Percentiles rank a stretch among this genome's conserved stretches.
These are phyloP conservation scores for Vanessa cardui DNA, from an alignment of 2,888 invertebrate genomes.

Conservation along the genomic window DNA sequence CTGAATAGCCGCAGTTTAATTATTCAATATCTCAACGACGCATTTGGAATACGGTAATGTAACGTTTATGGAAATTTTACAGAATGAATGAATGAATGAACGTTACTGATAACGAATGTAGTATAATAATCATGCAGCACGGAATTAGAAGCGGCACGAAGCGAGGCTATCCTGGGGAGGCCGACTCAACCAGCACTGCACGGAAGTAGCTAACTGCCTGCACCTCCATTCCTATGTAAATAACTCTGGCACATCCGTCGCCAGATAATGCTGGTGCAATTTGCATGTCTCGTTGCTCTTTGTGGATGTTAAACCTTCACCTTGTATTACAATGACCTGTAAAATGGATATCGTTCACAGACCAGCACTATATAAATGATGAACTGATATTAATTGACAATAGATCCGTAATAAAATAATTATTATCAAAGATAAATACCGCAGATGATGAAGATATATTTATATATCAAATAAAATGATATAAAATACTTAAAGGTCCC, in stretches of 20 bases:
- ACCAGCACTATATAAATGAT: constrained; percentile 57
- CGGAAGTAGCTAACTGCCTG: constrained; percentile 67
- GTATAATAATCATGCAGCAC: constrained; percentile 54
- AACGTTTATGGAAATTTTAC: constrained; percentile 73
- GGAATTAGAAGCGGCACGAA: constrained; percentile 39
- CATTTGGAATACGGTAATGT: constrained; percentile 51
- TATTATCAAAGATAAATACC: constrained; percentile 48
- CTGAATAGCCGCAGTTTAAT: not conserved
- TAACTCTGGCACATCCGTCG: constrained; percentile 64
- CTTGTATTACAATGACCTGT: constrained; percentile 46
- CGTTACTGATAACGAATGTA: constrained; percentile 64
- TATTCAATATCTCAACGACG: constrained; percentile 21
- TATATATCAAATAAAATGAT: not conserved
- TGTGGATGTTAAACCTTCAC: constrained; percentile 55
- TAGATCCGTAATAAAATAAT: constrained; percentile 62
- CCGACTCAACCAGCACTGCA: constrained; percentile 47
- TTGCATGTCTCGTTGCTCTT: constrained; percentile 74
- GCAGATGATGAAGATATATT: not conserved
- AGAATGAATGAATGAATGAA: constrained; percentile 74
- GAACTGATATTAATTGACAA: constrained; percentile 58
- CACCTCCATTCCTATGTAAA: constrained; percentile 78
- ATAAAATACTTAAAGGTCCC: constrained; percentile 11
- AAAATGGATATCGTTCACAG: constrained; percentile 56
- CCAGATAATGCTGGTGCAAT: constrained; percentile 71
- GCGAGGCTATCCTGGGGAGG: constrained; percentile 39